Conservation (phyloP, 2,888 invertebrate genomes). For the Iphiclides podalirius region DNA sequence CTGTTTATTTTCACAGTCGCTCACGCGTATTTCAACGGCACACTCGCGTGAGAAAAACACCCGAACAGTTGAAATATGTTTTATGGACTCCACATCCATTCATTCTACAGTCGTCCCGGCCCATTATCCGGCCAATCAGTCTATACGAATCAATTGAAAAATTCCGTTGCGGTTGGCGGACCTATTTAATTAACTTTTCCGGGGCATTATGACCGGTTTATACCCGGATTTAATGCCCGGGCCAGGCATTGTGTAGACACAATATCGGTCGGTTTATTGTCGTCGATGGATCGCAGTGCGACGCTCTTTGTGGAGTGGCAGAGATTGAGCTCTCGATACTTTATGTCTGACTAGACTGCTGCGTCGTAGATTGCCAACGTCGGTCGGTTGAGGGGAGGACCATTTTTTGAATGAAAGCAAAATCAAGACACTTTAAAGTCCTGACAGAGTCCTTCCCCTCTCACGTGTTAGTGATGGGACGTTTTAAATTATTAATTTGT, state of each 20-base stretch:
- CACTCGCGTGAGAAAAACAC: conserved; percentile 3
- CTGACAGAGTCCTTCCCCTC: too few relatives aligned
- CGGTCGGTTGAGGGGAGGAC: conserved; percentile 4
- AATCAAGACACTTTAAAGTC: neutral
- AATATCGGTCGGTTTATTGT: conserved; percentile 69
- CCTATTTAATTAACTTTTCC: conserved; percentile 68
- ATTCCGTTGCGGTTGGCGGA: conserved; percentile 47
- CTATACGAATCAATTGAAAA: conserved; percentile 52
- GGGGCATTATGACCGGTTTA: conserved; percentile 60
- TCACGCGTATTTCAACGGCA: conserved; percentile 1
- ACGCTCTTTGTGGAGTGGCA: conserved; percentile 50
- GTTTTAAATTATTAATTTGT: too few relatives aligned
- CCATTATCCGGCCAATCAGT: conserved; percentile 20
- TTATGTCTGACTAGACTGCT: conserved; percentile 19
- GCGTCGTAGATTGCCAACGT: conserved; percentile 15
- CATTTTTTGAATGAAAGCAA: conserved; percentile 3
- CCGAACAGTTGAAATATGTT: conserved; percentile 1
- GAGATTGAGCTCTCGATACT: conserved; percentile 27
- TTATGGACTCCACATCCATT: conserved; percentile 3
- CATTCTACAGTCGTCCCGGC: neutral
- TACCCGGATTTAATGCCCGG: conserved; percentile 56
- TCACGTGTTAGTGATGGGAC: too few relatives aligned
- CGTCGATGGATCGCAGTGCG: conserved; percentile 39
- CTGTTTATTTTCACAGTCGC: too few relatives aligned
- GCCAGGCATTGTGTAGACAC: conserved; percentile 62